Evolutionary conservation across 2,888 invertebrate species (phyloP).

Genomic region (Caenorhabditis angaria): DNA sequence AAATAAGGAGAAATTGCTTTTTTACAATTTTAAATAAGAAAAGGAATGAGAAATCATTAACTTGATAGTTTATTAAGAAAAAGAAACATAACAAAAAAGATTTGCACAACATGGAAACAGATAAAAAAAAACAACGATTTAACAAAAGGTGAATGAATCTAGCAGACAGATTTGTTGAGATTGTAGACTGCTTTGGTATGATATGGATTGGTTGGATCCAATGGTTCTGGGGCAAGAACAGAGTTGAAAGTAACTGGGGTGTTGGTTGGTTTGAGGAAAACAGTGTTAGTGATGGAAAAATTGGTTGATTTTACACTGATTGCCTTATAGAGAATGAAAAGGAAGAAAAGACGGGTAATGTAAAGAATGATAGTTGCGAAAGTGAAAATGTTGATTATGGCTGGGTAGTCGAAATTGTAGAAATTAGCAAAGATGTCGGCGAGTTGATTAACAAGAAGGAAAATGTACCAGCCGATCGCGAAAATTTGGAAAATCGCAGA

Average conservation of each 20-base stretch:
- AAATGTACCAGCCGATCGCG: neutral
- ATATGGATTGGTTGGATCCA: constrained; percentile 41
- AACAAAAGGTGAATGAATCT: neutral
- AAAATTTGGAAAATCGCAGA: constrained; percentile 10
- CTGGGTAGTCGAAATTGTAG: neutral
- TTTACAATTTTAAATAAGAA: too few relatives aligned
- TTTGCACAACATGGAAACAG: constrained; percentile 32
- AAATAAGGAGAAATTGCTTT: too few relatives aligned
- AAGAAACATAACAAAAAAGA: constrained; percentile 10
- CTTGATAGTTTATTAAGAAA: neutral
- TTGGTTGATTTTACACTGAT: constrained; percentile 16
- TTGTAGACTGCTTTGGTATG: constrained; percentile 35
- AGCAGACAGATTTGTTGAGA: constrained; percentile 22
- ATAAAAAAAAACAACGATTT: neutral
- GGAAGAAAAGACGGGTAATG: constrained; percentile 17
- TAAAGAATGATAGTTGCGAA: constrained; percentile 5
- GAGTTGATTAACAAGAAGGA: neutral
- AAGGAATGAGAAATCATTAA: too few relatives aligned
- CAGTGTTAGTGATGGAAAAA: constrained; percentile 21
- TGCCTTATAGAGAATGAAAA: constrained; percentile 19
- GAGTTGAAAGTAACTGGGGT: constrained; percentile 34
- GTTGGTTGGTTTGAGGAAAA: constrained; percentile 29
- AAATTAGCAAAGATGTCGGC: neutral
- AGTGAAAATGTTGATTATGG: neutral
- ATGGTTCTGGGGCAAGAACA: constrained; percentile 27